A percentile compares a stretch with the other conserved stretches of the same genome.
Evolutionary conservation across 2,113 vertebrate genomes (phyloP).

Genomic region (Pelmatolapia mariae): DNA sequence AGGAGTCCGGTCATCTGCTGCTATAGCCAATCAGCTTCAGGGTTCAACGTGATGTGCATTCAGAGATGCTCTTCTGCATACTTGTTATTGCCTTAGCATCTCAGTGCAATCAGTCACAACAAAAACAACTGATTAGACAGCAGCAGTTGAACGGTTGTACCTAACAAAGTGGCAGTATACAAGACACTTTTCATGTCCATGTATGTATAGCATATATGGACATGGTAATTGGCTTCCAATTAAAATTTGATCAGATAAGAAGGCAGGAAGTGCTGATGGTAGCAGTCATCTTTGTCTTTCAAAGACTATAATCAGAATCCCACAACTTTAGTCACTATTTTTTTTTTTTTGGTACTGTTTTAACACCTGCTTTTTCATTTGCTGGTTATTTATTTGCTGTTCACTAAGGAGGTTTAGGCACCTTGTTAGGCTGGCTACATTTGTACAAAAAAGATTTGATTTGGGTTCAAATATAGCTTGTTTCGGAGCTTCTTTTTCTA

Average conservation of each 20-base stretch:
- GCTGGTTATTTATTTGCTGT: neutral
- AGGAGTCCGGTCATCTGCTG: neutral
- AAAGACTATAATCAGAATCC: neutral
- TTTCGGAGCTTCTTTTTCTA: neutral
- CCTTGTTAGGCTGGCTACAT: neutral
- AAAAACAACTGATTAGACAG: neutral
- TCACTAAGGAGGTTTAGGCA: neutral
- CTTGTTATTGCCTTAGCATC: neutral
- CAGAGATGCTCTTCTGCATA: neutral
- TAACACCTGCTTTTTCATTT: neutral
- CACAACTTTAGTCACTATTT: neutral
- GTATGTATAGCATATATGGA: neutral
- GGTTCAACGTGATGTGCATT: neutral
- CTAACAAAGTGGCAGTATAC: neutral
- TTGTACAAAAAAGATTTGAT: neutral
- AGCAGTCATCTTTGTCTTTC: neutral
- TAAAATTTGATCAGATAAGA: neutral
- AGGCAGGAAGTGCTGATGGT: neutral
- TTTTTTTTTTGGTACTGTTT: neutral
- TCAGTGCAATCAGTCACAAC: neutral
- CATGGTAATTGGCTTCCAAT: neutral
- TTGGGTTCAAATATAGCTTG: neutral
- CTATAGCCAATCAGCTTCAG: neutral
- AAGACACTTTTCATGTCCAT: neutral
- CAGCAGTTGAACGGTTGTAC: fast-evolving